A percentile compares a stretch with the other conserved stretches of the same genome.
phyloP scores from a whole-genome alignment of 2,797 vertebrate species.

The Diglossa cyanea region DNA sequence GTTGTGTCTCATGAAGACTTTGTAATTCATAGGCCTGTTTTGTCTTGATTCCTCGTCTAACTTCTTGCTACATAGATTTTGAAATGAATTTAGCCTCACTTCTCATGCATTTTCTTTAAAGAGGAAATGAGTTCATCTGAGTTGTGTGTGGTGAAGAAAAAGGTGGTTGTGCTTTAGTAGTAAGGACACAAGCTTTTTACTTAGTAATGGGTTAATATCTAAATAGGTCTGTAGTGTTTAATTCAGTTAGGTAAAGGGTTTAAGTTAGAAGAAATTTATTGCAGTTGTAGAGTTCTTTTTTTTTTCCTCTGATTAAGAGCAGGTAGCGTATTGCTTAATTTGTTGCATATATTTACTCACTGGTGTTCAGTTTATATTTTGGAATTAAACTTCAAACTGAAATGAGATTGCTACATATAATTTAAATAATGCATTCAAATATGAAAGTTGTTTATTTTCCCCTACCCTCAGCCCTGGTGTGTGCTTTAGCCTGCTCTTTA shows the following conservation, averaged over 20 bases:
- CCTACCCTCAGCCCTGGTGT: not conserved
- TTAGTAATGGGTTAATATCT: not conserved
- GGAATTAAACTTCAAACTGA: not conserved
- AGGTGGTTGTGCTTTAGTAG: not conserved
- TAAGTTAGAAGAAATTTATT: not conserved
- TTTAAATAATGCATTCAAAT: not conserved
- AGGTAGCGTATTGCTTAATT: not conserved
- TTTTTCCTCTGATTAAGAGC: not conserved
- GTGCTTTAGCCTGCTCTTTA: not conserved
- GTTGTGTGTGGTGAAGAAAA: not conserved
- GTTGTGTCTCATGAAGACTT: not conserved
- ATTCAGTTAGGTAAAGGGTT: not conserved
- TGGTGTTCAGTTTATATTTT: not conserved
- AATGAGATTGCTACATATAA: not conserved
- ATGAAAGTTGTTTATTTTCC: not conserved
- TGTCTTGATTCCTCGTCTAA: not conserved
- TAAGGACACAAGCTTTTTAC: not conserved
- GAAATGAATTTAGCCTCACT: not conserved
- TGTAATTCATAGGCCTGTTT: not conserved
- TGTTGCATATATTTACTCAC: not conserved
- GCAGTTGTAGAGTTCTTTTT: not conserved
- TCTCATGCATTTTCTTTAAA: not conserved
- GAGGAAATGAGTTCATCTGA: not conserved
- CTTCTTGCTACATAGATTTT: not conserved
- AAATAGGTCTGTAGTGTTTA: not conserved